These are phyloP conservation scores for Lipophrys pholis DNA, from an alignment of 2,113 vertebrate genomes.

Conservation along the genomic window DNA sequence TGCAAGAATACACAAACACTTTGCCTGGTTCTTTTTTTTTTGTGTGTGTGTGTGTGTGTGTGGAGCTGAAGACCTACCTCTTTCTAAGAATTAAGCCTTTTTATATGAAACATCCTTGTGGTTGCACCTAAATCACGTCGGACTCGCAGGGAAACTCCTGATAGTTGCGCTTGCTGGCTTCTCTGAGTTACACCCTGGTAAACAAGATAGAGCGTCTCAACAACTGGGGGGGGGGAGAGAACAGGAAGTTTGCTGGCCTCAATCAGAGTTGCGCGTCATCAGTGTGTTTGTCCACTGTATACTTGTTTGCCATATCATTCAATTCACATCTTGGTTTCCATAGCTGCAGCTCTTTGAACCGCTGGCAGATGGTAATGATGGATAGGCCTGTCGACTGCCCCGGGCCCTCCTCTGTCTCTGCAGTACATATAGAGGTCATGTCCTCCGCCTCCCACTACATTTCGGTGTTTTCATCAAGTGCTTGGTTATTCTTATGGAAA, in stretches of 20 bases:
- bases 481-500: too few relatives aligned
- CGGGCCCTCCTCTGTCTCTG: background rate
- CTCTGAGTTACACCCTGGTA: slow-evolving; percentile 57
- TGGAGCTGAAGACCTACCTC: background rate
- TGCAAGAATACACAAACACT: background rate
- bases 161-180: slow-evolving; percentile 33
- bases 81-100: slow-evolving; percentile 1
- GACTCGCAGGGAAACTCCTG: background rate
- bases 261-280: slow-evolving; percentile 40
- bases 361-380: background rate
- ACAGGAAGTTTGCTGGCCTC: slow-evolving; percentile 64
- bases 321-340: slow-evolving; percentile 30
- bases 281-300: slow-evolving; percentile 3
- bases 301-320: slow-evolving; percentile 42
- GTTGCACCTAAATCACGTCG: background rate
- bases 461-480: too few relatives aligned
- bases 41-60: too few relatives aligned
- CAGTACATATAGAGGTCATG: background rate
- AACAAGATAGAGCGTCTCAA: slow-evolving; percentile 67
- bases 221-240: slow-evolving; percentile 24
- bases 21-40: slow-evolving; percentile 7
- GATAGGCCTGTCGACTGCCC: background rate
- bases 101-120: background rate
- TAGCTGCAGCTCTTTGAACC: slow-evolving; percentile 45
- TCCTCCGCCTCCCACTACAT: too few relatives aligned